Conservation (phyloP, 1,140 invertebrate genomes). For the Panonychus citri region DNA sequence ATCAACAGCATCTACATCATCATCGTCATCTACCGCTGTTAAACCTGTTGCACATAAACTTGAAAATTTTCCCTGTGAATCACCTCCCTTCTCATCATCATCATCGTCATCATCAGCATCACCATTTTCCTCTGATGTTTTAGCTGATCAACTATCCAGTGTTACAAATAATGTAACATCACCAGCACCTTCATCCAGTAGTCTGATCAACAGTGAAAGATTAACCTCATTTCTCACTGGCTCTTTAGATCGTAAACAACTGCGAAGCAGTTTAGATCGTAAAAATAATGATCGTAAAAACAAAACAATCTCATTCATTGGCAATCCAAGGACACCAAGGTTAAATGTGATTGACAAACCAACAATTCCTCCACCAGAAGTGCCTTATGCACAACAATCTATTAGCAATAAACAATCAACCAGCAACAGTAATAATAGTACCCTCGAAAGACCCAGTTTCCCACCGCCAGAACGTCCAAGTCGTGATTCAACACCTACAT, state of each 20-base stretch:
- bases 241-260: background rate
- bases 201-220: background rate
- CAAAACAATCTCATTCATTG: background rate
- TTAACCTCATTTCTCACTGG: background rate
- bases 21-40: background rate
- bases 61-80: background rate
- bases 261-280: background rate
- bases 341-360: constrained; percentile 1
- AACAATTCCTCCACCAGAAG: background rate
- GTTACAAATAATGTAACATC: background rate
- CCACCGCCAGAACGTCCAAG: too few species aligned
- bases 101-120: too few species aligned
- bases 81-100: too few species aligned
- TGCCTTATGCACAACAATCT: background rate
- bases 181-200: background rate
- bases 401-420: background rate
- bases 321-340: background rate
- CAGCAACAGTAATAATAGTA: too few species aligned
- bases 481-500: too few species aligned
- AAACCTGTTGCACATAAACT: background rate
- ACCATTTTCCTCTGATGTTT: background rate
- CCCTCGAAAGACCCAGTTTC: too few species aligned
- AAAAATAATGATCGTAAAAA: background rate
- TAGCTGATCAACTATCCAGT: background rate
- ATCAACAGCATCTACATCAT: background rate